A percentile compares a stretch with the other conserved stretches of the same genome.
phyloP scores from a whole-genome alignment of 2,888 invertebrate species.

The Archips xylosteana region DNA sequence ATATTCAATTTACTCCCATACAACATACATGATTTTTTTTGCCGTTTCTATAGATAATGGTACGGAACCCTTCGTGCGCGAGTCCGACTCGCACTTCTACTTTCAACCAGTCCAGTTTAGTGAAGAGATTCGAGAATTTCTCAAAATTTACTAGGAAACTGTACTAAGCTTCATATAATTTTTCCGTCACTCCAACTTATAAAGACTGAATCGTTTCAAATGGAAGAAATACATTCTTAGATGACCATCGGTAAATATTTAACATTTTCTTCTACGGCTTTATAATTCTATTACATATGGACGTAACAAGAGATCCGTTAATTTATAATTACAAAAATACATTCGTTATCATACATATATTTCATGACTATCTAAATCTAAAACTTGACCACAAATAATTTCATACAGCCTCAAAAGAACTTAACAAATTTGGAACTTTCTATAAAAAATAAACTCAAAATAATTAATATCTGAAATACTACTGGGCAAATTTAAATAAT shows the following conservation, averaged over 20 bases:
- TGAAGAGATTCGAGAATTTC: too few species aligned
- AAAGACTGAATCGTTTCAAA: too few species aligned
- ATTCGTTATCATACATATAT: conserved; percentile 44
- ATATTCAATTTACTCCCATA: too few species aligned
- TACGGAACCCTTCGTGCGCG: too few species aligned
- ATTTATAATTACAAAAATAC: conserved; percentile 59
- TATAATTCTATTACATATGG: conserved; percentile 51
- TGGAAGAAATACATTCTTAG: too few species aligned
- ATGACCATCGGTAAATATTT: neutral
- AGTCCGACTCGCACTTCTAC: too few species aligned
- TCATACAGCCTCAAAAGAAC: neutral
- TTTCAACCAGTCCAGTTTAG: too few species aligned
- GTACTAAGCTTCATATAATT: too few species aligned
- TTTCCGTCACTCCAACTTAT: too few species aligned
- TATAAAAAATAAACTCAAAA: neutral
- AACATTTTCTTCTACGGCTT: conserved; percentile 11
- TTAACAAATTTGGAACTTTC: neutral
- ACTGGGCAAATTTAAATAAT: neutral
- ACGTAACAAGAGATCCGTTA: conserved; percentile 63
- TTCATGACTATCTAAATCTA: conserved; percentile 35
- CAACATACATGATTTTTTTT: too few species aligned
- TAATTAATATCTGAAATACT: neutral
- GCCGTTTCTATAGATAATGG: too few species aligned
- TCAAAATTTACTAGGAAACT: too few species aligned
- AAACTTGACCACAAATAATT: conserved; percentile 17